phyloP scores from a whole-genome alignment of 2,797 vertebrate species.

The Myripristis murdjan region DNA sequence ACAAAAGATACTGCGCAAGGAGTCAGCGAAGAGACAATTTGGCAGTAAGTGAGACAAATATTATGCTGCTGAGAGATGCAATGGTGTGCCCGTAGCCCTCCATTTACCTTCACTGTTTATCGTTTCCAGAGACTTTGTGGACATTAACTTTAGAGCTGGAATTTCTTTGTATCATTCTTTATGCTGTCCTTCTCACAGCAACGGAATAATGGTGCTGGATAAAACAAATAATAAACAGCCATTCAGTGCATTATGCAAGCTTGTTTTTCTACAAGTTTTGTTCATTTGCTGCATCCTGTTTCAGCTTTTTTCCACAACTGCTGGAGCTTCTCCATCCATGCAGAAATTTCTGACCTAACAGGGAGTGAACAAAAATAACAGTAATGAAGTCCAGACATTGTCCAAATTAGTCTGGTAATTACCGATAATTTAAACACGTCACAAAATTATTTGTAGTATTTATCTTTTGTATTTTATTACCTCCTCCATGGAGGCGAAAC shows the following conservation, averaged over 20 bases:
- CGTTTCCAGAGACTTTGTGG: not conserved
- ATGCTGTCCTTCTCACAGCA: not conserved
- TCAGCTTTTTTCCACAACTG: not conserved
- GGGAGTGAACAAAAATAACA: not conserved
- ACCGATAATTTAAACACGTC: not conserved
- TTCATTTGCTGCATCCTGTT: not conserved
- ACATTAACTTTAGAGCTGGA: not conserved
- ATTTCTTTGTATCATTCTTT: not conserved
- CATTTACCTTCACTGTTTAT: conserved; percentile 1
- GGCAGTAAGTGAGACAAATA: conserved; percentile 25
- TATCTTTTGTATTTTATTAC: too few species aligned
- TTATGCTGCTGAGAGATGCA: not conserved
- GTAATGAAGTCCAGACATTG: not conserved
- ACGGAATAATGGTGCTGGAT: not conserved
- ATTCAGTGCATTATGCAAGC: not conserved
- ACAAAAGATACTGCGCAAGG: not conserved
- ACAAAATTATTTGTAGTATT: not conserved
- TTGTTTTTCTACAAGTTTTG: not conserved
- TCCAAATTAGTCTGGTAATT: not conserved
- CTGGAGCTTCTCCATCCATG: not conserved
- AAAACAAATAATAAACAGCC: not conserved
- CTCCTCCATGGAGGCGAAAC: too few species aligned
- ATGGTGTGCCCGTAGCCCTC: not conserved
- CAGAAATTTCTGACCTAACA: conserved; percentile 1
- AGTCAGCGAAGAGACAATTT: not conserved